Evolutionary conservation across 2,888 invertebrate genomes (phyloP).

Genomic region (Apantesis nais): DNA sequence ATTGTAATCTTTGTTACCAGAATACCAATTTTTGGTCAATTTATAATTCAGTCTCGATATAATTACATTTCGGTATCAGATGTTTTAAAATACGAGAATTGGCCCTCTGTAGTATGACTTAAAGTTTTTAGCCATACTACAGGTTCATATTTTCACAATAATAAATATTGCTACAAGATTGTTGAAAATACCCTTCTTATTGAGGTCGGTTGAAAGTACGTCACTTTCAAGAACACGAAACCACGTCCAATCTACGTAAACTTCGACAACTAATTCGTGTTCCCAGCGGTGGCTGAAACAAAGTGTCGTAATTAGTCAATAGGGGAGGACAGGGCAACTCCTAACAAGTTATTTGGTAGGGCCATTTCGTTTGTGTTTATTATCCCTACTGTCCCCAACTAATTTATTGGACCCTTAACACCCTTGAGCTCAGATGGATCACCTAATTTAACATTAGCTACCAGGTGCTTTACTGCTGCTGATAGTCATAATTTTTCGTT

Average conservation of each 20-base stretch:
- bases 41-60: too few species aligned
- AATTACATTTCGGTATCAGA: too few species aligned
- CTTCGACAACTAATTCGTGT: conserved; percentile 38
- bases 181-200: not conserved
- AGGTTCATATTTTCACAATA: not conserved
- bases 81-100: too few species aligned
- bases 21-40: too few species aligned
- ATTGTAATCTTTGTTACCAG: too few species aligned
- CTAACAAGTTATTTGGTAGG: conserved; percentile 79
- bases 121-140: too few species aligned
- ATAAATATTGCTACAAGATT: not conserved
- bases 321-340: conserved; percentile 71
- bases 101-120: too few species aligned
- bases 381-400: conserved; percentile 81
- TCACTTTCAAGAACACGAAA: conserved; percentile 3
- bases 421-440: conserved; percentile 79
- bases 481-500: conserved; percentile 62
- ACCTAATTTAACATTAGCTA: conserved; percentile 82
- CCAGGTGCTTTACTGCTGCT: conserved; percentile 53
- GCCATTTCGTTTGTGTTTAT: conserved; percentile 80
- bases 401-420: conserved; percentile 81
- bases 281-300: conserved; percentile 62
- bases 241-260: conserved; percentile 25
- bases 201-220: not conserved
- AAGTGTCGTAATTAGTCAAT: conserved; percentile 81